phyloP scores from a whole-genome alignment of 2,888 invertebrate genomes.

The Synergus laeviventris region DNA sequence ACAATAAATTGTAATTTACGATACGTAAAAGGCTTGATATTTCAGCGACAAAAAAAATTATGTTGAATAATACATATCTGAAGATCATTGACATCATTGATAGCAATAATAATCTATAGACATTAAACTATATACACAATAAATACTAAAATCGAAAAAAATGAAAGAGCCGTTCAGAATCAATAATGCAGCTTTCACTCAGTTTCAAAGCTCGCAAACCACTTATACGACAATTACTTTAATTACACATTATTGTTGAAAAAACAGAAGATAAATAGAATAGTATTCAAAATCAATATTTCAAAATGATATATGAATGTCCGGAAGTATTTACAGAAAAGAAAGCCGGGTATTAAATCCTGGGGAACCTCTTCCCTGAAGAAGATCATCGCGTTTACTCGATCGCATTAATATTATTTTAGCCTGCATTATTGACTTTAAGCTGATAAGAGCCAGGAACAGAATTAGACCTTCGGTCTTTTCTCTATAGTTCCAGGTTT shows the following conservation, averaged over 20 bases:
- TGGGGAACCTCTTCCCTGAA: neutral
- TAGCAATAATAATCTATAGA: too few relatives aligned
- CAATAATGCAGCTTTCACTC: neutral
- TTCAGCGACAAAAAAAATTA: neutral
- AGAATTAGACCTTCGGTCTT: neutral
- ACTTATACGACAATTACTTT: neutral
- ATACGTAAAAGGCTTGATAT: neutral
- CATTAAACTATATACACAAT: too few relatives aligned
- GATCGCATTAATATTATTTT: neutral
- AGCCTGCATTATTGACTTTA: neutral
- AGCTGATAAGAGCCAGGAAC: neutral
- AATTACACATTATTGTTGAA: neutral
- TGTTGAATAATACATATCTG: neutral
- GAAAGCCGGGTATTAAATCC: conserved; percentile 8
- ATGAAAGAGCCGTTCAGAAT: neutral
- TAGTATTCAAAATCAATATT: conserved; percentile 54
- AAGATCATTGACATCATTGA: too few relatives aligned
- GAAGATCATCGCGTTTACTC: neutral
- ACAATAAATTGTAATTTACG: too few relatives aligned
- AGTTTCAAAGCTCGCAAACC: neutral
- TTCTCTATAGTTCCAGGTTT: neutral
- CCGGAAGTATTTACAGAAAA: neutral
- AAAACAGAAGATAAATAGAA: conserved; percentile 13
- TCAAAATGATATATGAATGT: conserved; percentile 44
- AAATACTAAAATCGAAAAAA: neutral